Base-by-base conservation (phyloP, 2,113 vertebrate genomes). In the Phalacrocorax carbo region DNA sequence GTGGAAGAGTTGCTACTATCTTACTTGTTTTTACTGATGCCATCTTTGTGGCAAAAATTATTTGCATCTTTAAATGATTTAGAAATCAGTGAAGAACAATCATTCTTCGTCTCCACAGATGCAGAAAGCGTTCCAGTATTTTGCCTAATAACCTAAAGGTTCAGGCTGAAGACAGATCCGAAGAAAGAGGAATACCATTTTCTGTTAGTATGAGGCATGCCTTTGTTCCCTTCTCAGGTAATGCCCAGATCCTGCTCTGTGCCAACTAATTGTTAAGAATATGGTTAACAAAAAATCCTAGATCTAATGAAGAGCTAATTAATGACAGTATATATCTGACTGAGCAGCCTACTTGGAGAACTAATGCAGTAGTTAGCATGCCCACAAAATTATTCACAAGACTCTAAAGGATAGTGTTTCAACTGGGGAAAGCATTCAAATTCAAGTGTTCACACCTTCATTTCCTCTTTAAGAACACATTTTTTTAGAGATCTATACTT, bases 151-250 rank as follows among this genome's bases (percentile, higher is more conserved):
- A 57, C 2, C 17, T 70, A 25, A 90, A 94, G 51, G 6, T 54
- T 68, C 93, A 88, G 76, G 51, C 71, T 79, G 89, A 96, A n/a
- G 95, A 97, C 60, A 71, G 68, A 86, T 79, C 82, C 0, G 58
- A 97, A 82, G 98, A 98, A 78, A 98, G 83, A 96, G 98, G 98
- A 85, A 94, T 97, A 27, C 97, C 98, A 1, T 99, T 99, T 98
- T 98, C 98, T 5, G 98, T 99, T 95, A 99, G 99, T 97, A 99
- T 99, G 99, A 98, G 99, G 71, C 99, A 99, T 79, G 99, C 99
- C 70, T 99, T 99, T 95, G 97, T 99, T 64, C 98, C 99, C 16
- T 99, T 99, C 88, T 82, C 98, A 99, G 99, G 99, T 99, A 97
- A 97, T 42, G 54, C 40, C 48, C 38, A 81, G 60, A 57, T 75